Conservation (phyloP, 1,140 invertebrate species). For the Brachionus rubens region DNA sequence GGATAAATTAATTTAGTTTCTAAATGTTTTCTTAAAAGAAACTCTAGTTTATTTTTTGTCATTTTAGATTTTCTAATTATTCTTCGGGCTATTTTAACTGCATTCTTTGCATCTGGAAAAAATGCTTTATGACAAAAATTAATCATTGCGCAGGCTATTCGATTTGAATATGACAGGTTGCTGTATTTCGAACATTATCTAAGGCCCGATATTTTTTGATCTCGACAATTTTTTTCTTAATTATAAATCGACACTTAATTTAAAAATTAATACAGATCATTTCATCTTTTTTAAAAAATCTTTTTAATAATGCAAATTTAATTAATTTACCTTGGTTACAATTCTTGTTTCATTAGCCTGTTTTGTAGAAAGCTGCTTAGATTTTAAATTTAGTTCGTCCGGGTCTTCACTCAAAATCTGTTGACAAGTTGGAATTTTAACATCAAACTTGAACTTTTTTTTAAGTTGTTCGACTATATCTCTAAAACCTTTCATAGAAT, state of each 20-base stretch:
- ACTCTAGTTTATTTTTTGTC: neutral
- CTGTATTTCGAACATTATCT: constrained; percentile 23
- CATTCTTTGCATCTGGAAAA: constrained; percentile 14
- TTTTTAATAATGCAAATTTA: too few species aligned
- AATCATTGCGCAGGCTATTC: too few species aligned
- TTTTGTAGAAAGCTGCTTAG: neutral
- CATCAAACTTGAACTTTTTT: neutral
- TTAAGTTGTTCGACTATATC: neutral
- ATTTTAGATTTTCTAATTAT: constrained; percentile 1
- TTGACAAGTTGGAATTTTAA: neutral
- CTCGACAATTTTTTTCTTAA: constrained; percentile 5
- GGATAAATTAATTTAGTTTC: neutral
- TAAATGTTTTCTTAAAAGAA: constrained; percentile 20
- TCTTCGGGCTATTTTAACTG: neutral
- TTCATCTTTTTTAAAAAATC: too few species aligned
- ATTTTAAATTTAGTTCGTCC: neutral
- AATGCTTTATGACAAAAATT: neutral
- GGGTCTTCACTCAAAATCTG: neutral
- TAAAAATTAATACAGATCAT: neutral
- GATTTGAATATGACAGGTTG: constrained; percentile 27
- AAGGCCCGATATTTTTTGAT: constrained; percentile 1
- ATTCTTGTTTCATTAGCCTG: constrained; percentile 1
- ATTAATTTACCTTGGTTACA: neutral
- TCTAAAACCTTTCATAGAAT: neutral
- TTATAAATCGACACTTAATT: constrained; percentile 28